phyloP scores from a whole-genome alignment of 2,113 vertebrate species.

The Gymnorhina tibicen region DNA sequence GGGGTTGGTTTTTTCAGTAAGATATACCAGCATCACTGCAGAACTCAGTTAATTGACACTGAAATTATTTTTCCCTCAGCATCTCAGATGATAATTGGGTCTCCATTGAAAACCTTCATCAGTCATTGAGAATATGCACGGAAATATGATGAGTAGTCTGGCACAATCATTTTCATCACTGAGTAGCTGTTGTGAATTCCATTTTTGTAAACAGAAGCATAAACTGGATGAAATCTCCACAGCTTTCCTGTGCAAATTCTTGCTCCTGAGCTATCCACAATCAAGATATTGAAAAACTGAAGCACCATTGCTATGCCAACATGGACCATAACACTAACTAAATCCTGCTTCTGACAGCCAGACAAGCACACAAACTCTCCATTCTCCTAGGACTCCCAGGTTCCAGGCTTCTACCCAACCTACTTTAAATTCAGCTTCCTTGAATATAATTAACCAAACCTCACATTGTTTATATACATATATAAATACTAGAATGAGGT shows the following conservation, averaged over 20 bases:
- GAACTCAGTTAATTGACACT: neutral
- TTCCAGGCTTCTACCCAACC: neutral
- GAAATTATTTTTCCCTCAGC: neutral
- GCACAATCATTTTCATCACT: neutral
- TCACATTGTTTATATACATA: neutral
- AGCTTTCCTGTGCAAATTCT: neutral
- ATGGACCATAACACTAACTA: accelerated
- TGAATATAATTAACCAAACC: neutral
- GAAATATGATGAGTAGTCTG: neutral
- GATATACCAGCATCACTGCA: neutral
- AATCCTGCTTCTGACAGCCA: neutral
- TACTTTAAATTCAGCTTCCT: neutral
- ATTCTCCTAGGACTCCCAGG: neutral
- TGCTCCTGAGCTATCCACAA: neutral
- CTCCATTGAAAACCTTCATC: neutral
- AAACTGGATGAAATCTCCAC: neutral
- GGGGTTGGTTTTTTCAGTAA: neutral
- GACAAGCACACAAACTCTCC: neutral
- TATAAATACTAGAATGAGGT: neutral
- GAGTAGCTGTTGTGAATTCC: neutral
- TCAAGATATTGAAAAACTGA: neutral
- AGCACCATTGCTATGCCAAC: neutral
- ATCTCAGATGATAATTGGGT: neutral
- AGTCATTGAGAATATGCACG: neutral
- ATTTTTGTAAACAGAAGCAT: neutral